Conservation (phyloP, 2,113 vertebrate species). For the Trochalopteron elliotii region DNA sequence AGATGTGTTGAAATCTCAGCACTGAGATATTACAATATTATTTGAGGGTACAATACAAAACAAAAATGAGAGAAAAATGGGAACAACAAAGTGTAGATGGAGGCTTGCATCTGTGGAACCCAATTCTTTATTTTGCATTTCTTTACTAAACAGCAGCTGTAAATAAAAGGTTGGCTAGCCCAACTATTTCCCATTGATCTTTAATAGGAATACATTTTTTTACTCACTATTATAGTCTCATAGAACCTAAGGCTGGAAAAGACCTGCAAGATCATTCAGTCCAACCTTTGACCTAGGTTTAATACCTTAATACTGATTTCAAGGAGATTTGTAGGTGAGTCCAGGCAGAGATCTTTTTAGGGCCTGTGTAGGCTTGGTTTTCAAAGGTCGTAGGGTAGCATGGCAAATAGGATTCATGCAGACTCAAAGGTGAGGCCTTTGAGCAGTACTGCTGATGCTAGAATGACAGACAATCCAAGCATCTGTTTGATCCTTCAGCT, state of each 20-base stretch:
- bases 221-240: background rate
- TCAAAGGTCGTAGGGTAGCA: background rate
- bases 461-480: background rate
- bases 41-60: background rate
- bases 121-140: background rate
- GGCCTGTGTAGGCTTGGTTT: background rate
- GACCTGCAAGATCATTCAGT: background rate
- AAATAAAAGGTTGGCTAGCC: background rate
- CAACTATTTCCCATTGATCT: background rate
- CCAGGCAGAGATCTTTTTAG: background rate
- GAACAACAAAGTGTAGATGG: background rate
- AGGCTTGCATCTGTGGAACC: background rate
- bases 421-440: background rate
- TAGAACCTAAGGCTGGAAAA: background rate
- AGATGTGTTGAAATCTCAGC: background rate
- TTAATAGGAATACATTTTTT: background rate
- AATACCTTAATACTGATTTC: background rate
- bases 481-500: fast-evolving
- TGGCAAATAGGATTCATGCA: background rate
- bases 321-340: background rate
- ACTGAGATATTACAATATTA: background rate
- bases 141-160: background rate
- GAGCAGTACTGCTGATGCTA: background rate
- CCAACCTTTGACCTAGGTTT: background rate
- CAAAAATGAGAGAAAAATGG: background rate